Evolutionary conservation across 2,888 invertebrate genomes (phyloP), one percentile per base, ranked within the genome.

Genomic region (Strigamia maritima): DNA sequence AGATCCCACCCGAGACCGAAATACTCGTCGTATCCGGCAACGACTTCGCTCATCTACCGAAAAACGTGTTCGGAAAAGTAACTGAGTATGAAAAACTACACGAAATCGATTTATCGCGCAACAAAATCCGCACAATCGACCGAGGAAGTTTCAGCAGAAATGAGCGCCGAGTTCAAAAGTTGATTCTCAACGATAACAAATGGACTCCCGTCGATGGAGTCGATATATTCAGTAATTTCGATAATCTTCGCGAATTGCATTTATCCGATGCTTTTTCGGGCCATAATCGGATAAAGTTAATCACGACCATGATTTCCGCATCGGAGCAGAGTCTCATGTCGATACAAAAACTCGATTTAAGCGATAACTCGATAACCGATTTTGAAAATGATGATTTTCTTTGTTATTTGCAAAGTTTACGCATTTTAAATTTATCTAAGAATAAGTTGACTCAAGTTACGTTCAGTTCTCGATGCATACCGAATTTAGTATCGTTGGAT

Each of bases 71-170:
- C 70, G 70, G 70, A 10, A 3, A 70, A 0, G 24, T n/a, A 12
- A n/a, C 70, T 14, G 28, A 28, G 2, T 70, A 28, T 7, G 24
- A 14, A 14, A 28, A 24, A 26, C 28, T 70, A 14, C 70, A 26
- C 70, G 70, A 70, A 26, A 70, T 70, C 70, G 70, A 70, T 70
- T 28, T 70, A 14, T 70, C 70, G 28, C 12, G 28, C 28, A 70
- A 70, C 70, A 70, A 70, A 1, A 70, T 70, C 28, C 12, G n/a
- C 6, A 70, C 28, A 1, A 70, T 70, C 70, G 70, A 70, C 16
- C 12, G 7, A 2, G 26, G n/a, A 26, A 28, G 16, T 26, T 70
- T 70, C 28, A 26, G 14, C 24, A 28, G 26, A 12, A 12, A 70
- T 12, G 70, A 28, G 28, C 24, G 70, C 12, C 24, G 28, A 28